phyloP scores from a whole-genome alignment of 2,797 vertebrate species.

The Yasuhikotakia modesta region DNA sequence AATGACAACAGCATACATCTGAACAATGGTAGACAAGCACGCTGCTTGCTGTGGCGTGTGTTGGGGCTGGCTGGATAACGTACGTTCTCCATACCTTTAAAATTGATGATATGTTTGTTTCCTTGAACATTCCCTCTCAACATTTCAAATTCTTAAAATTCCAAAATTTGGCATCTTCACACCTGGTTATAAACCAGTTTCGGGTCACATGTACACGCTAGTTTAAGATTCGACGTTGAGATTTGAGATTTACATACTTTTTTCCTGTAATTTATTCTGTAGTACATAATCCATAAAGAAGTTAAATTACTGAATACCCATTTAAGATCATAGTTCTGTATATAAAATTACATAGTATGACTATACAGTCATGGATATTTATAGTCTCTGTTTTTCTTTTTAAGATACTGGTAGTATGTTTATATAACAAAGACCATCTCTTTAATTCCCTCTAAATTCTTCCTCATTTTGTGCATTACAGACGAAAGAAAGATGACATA shows the following conservation, averaged over 20 bases:
- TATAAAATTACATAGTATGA: slow-evolving; percentile 28
- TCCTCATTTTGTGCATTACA: background rate
- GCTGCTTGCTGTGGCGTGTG: slow-evolving; percentile 32
- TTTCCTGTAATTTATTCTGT: no score
- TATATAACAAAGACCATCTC: background rate
- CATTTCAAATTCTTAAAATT: no score
- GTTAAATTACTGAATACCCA: no score
- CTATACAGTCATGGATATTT: background rate
- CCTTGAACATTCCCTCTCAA: background rate
- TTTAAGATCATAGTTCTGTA: no score
- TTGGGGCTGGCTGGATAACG: slow-evolving; percentile 25
- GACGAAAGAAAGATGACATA: background rate
- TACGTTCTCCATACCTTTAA: background rate
- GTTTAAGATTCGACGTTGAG: no score
- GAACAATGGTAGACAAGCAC: slow-evolving; percentile 48
- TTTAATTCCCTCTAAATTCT: background rate
- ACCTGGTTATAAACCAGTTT: background rate
- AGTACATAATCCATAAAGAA: no score
- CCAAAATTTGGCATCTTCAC: background rate
- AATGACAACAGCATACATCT: slow-evolving; percentile 12
- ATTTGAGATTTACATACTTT: no score
- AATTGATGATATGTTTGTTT: background rate
- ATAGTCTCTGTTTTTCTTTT: background rate
- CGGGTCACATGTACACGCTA: no score
- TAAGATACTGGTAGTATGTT: background rate